A percentile compares a stretch with the other conserved stretches of the same genome.
Conservation (phyloP, 2,888 invertebrate genomes). For the Homarus gammarus region DNA sequence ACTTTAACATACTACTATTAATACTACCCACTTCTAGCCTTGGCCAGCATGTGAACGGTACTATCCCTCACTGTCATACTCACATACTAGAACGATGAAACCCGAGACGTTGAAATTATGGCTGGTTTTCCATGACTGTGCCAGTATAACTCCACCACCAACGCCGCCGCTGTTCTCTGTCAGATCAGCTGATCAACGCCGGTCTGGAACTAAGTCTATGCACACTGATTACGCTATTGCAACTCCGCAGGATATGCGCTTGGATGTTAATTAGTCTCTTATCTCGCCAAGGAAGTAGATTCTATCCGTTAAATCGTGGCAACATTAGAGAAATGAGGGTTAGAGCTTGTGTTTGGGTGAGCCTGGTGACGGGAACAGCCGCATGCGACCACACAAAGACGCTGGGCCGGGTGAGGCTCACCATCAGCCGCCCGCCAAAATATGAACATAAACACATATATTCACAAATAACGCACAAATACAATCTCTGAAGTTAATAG, state of each 20-base stretch:
- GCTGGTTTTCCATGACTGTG: constrained; percentile 44
- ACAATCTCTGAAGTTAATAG: no score
- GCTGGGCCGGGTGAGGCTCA: constrained; percentile 55
- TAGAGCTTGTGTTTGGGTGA: constrained; percentile 36
- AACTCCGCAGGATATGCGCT: not conserved
- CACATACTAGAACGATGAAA: constrained; percentile 27
- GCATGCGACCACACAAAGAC: constrained; percentile 59
- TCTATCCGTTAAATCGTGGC: not conserved
- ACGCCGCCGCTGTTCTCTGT: constrained; percentile 55
- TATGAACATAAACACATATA: constrained; percentile 39
- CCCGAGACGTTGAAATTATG: constrained; percentile 27
- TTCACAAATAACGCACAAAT: not conserved
- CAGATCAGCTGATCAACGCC: constrained; percentile 53
- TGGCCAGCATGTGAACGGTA: not conserved
- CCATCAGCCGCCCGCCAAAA: constrained; percentile 42
- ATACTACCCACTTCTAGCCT: not conserved
- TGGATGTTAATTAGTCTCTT: not conserved
- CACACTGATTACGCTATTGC: not conserved
- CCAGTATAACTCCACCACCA: constrained; percentile 26
- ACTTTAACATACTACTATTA: no score
- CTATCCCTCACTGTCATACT: constrained; percentile 42
- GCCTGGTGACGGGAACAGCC: constrained; percentile 61
- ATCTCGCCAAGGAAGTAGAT: not conserved
- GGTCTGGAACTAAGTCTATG: constrained; percentile 2
- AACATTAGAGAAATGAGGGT: not conserved